Percentiles rank a stretch among this genome's conserved stretches.
Conservation (phyloP, 2,797 vertebrate species). For the Scolopax rusticola region DNA sequence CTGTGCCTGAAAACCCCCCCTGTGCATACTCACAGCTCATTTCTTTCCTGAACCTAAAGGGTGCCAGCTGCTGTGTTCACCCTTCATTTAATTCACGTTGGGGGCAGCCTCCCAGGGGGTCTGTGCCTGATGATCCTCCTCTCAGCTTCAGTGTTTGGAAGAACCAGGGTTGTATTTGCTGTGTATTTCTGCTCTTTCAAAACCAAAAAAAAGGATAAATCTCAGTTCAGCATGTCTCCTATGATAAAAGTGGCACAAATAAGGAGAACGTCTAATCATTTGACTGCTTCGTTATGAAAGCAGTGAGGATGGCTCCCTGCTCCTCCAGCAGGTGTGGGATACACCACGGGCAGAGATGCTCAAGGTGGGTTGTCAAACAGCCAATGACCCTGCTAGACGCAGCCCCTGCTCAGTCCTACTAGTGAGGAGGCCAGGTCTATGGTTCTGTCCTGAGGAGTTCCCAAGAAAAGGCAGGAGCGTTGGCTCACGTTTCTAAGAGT, state of each 20-base stretch:
- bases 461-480: background rate
- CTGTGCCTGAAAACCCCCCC: background rate
- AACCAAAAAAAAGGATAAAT: background rate
- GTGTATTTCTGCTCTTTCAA: background rate
- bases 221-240: background rate
- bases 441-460: background rate
- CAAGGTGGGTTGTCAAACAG: background rate
- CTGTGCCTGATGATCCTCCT: background rate
- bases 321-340: background rate
- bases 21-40: accelerated
- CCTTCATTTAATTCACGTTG: background rate
- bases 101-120: background rate
- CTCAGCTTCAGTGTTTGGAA: background rate
- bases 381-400: background rate
- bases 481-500: background rate
- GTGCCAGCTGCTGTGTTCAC: background rate
- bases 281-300: background rate
- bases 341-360: accelerated
- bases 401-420: background rate
- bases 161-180: background rate
- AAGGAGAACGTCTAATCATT: background rate
- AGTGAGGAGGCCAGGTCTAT: background rate
- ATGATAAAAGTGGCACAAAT: background rate
- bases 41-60: background rate
- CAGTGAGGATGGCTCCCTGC: background rate